phyloP scores from a whole-genome alignment of 2,113 vertebrate species.

The Apodemus sylvaticus region DNA sequence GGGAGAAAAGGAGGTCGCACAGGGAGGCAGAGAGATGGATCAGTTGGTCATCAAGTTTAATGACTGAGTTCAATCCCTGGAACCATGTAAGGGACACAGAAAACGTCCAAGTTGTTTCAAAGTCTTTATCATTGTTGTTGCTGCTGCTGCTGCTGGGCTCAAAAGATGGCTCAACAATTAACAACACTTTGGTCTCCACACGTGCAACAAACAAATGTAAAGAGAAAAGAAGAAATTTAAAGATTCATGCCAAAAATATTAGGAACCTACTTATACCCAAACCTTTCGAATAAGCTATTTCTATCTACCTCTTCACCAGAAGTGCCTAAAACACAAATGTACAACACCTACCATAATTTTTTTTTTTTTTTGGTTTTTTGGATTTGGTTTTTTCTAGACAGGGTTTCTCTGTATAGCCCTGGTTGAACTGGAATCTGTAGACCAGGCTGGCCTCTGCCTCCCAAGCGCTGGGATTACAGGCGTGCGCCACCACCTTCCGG shows the following conservation, averaged over 20 bases:
- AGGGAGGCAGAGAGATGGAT: not conserved
- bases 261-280: not conserved
- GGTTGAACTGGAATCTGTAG: too few relatives aligned
- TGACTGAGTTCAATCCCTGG: not conserved
- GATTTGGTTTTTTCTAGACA: too few relatives aligned
- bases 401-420: too few relatives aligned
- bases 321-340: not conserved
- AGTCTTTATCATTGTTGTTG: not conserved
- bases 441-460: too few relatives aligned
- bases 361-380: too few relatives aligned
- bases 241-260: not conserved
- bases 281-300: conserved; percentile 11
- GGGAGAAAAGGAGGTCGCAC: not conserved
- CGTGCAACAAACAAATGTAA: not conserved
- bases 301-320: not conserved
- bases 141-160: not conserved
- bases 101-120: not conserved
- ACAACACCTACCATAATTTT: not conserved
- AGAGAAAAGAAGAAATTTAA: not conserved
- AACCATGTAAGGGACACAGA: not conserved
- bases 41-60: not conserved
- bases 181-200: not conserved
- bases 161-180: not conserved
- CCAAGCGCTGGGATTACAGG: too few relatives aligned
- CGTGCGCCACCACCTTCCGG: too few relatives aligned